Conservation (phyloP, 2,888 invertebrate genomes). For the Euzophera pinguis region DNA sequence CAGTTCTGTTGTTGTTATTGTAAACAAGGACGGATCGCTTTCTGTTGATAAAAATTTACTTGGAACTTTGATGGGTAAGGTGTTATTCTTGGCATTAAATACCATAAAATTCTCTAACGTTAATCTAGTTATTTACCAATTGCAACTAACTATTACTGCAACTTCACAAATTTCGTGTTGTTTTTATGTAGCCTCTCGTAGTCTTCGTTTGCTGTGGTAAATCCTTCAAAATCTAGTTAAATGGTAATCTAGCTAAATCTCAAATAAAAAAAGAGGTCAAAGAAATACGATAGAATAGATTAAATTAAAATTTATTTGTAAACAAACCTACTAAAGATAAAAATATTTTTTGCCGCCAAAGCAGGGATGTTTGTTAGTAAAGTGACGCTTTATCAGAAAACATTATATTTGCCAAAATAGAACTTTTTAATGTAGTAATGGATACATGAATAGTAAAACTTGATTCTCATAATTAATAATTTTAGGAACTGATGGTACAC, state of each 20-base stretch:
- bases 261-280: no score
- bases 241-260: no score
- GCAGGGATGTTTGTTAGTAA: background rate
- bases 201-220: no score
- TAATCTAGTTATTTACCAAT: no score
- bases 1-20: slow-evolving; percentile 89
- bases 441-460: no score
- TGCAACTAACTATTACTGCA: no score
- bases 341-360: slow-evolving; percentile 28
- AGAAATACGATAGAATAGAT: background rate
- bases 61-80: slow-evolving; percentile 88
- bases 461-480: slow-evolving; percentile 3
- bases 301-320: background rate
- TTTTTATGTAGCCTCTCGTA: no score
- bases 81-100: no score
- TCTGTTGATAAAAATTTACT: slow-evolving; percentile 90
- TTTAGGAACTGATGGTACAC: slow-evolving; percentile 72
- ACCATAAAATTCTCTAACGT: no score
- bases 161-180: no score
- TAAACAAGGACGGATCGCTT: slow-evolving; percentile 91
- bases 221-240: no score
- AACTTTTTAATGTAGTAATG: background rate
- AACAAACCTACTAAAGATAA: background rate
- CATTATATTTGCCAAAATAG: background rate
- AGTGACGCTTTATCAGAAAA: background rate